Evolutionary conservation across 2,797 vertebrate genomes (phyloP).

Genomic region (Ctenosaura bakeri): DNA sequence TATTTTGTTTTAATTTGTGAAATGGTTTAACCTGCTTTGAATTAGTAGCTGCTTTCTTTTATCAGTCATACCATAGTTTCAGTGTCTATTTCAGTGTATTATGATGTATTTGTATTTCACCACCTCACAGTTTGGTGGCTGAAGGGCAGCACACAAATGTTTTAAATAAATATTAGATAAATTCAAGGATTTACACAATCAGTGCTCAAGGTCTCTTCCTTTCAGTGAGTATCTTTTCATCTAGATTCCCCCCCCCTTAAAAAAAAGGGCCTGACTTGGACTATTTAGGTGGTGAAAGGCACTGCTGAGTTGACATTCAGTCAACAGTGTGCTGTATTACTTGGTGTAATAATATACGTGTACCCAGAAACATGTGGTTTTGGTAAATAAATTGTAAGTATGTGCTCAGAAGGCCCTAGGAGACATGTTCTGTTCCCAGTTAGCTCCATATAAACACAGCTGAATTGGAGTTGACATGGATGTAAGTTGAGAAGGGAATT

Average conservation of each 20-base stretch:
- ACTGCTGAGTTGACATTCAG: slow-evolving; percentile 42
- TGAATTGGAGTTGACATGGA: slow-evolving; percentile 46
- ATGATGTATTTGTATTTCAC: neutral
- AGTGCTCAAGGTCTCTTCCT: neutral
- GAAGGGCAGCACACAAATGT: neutral
- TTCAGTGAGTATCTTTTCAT: slow-evolving; percentile 13
- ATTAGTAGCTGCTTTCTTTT: neutral
- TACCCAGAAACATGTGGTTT: slow-evolving; percentile 46
- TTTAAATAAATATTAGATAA: neutral
- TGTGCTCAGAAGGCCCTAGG: slow-evolving; percentile 28
- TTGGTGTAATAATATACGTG: slow-evolving; percentile 44
- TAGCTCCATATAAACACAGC: slow-evolving; percentile 30
- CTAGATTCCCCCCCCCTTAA: slow-evolving; percentile 4
- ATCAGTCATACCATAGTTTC: neutral
- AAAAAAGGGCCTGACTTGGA: slow-evolving; percentile 13
- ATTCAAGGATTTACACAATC: neutral
- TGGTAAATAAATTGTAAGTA: slow-evolving; percentile 49
- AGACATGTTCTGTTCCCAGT: slow-evolving; percentile 38
- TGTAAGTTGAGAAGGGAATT: slow-evolving; percentile 36
- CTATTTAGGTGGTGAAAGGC: slow-evolving; percentile 43
- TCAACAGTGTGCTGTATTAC: slow-evolving; percentile 51
- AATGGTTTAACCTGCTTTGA: neutral
- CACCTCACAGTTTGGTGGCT: neutral
- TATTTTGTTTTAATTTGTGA: too few relatives aligned
- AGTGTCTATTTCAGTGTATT: neutral